Evolutionary conservation across 2,797 vertebrate species (phyloP).

Genomic region (Melanotaenia maccullochi): DNA sequence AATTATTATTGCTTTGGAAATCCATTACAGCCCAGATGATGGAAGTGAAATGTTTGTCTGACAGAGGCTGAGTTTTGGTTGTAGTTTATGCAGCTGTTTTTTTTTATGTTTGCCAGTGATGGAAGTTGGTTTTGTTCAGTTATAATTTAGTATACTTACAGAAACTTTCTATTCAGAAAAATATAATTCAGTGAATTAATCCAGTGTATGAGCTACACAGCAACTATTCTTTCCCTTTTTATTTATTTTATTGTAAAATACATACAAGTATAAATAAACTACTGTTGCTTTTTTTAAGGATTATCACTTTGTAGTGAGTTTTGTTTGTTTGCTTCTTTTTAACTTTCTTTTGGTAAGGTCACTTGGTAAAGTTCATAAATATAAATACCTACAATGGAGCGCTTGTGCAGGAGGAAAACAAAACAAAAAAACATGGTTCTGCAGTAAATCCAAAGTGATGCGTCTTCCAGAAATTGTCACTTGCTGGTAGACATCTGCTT

Average conservation of each 20-base stretch:
- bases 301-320: too few species aligned
- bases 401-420: too few species aligned
- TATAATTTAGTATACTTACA: too few species aligned
- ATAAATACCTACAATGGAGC: too few species aligned
- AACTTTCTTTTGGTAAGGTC: too few species aligned
- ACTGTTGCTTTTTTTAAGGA: too few species aligned
- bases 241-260: background rate
- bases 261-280: background rate
- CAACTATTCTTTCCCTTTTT: background rate
- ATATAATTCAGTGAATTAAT: background rate
- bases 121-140: background rate
- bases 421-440: too few species aligned
- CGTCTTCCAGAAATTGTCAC: background rate
- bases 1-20: constrained; percentile 84
- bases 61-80: constrained; percentile 63
- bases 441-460: too few species aligned
- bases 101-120: constrained; percentile 13
- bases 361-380: too few species aligned
- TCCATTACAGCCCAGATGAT: constrained; percentile 76
- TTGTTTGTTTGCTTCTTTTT: too few species aligned
- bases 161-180: too few species aligned
- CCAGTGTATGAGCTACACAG: background rate
- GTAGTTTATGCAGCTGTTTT: constrained; percentile 73
- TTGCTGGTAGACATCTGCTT: too few species aligned
- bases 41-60: constrained; percentile 74